A percentile compares a stretch with the other conserved stretches of the same genome.
These are phyloP conservation scores for Tachina fera DNA, from an alignment of 2,888 invertebrate genomes.

Conservation along the genomic window DNA sequence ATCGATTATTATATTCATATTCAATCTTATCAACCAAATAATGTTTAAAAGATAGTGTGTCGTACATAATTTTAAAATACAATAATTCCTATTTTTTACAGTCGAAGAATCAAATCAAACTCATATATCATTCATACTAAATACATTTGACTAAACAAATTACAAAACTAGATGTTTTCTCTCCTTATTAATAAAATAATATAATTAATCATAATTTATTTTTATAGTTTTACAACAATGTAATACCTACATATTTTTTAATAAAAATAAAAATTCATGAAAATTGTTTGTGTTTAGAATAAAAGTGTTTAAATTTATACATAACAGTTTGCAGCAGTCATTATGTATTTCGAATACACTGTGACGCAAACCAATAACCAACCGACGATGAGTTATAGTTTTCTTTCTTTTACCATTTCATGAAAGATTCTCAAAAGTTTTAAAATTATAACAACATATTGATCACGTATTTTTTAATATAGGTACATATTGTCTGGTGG, in stretches of 20 bases:
- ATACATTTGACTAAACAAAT: conserved; percentile 42
- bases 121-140: conserved; percentile 56
- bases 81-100: conserved; percentile 68
- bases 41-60: conserved; percentile 47
- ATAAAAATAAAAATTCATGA: conserved; percentile 62
- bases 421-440: no score
- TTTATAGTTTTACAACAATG: conserved; percentile 61
- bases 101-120: conserved; percentile 46
- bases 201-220: conserved; percentile 58
- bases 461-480: no score
- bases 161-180: conserved; percentile 44
- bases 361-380: no score
- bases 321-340: no score
- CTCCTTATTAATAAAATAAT: conserved; percentile 48
- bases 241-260: conserved; percentile 62
- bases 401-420: no score
- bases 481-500: no score
- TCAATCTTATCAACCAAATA: neutral
- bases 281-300: conserved; percentile 62
- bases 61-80: conserved; percentile 44
- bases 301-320: neutral
- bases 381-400: no score
- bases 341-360: no score
- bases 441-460: no score
- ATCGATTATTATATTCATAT: neutral